Evolutionary conservation across 2,113 vertebrate species (phyloP).

Genomic region (Malurus elegans): DNA sequence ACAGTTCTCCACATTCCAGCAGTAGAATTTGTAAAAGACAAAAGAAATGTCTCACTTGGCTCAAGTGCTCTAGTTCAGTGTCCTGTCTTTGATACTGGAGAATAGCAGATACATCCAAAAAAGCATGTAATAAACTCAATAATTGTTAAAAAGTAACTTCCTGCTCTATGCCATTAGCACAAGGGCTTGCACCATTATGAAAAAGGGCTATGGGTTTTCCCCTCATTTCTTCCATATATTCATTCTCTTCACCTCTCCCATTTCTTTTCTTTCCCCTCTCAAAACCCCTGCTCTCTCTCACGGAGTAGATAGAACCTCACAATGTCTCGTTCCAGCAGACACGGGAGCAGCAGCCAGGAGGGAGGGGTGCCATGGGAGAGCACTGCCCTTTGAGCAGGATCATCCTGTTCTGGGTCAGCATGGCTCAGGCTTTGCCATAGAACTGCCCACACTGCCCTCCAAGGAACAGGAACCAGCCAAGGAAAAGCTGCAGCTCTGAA

Average conservation of each 20-base stretch:
- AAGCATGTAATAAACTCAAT: accelerated
- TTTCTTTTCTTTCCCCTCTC: neutral
- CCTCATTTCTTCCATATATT: neutral
- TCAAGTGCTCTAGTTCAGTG: neutral
- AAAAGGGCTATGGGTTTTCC: neutral
- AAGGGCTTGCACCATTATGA: neutral
- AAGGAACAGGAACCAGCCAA: neutral
- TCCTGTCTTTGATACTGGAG: neutral
- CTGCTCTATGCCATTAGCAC: neutral
- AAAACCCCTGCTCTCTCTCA: neutral
- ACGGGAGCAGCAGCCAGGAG: neutral
- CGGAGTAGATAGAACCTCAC: neutral
- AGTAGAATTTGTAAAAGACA: neutral
- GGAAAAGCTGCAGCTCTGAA: neutral
- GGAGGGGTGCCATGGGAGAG: neutral
- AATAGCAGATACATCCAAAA: neutral
- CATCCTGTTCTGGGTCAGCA: neutral
- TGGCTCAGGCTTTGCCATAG: neutral
- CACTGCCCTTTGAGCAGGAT: neutral
- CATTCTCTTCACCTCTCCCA: neutral
- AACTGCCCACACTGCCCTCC: neutral
- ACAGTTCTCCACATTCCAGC: neutral
- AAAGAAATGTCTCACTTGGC: neutral
- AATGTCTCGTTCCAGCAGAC: neutral
- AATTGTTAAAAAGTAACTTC: neutral